Percentiles rank a stretch among this genome's conserved stretches.
Evolutionary conservation across 2,113 vertebrate genomes (phyloP).

Genomic region (Cyprinodon brontotheroides): DNA sequence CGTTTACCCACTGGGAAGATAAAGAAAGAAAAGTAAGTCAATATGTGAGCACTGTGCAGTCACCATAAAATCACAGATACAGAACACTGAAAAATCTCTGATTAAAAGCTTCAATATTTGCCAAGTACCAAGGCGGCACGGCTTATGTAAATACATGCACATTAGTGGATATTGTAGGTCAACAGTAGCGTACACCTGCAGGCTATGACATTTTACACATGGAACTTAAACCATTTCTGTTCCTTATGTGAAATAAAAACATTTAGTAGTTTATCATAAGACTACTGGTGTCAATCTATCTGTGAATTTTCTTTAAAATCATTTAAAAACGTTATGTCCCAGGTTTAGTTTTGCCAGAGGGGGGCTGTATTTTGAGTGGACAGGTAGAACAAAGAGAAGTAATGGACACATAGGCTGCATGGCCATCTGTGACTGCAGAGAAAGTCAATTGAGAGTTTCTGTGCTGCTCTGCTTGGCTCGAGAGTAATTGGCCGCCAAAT

Average conservation of each 20-base stretch:
- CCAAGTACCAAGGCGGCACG: neutral
- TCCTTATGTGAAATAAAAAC: neutral
- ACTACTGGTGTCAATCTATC: neutral
- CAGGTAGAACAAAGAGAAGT: slow-evolving; percentile 52
- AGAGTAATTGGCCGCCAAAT: slow-evolving; percentile 72
- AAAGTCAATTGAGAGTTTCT: slow-evolving; percentile 65
- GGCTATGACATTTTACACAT: neutral
- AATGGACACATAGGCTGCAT: slow-evolving; percentile 45
- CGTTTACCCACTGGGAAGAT: neutral
- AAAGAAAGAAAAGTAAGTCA: neutral
- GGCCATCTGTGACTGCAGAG: slow-evolving; percentile 52
- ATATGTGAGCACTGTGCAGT: neutral
- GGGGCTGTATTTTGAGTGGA: slow-evolving; percentile 30
- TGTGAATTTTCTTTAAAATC: slow-evolving; percentile 9
- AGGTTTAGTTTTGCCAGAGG: slow-evolving; percentile 37
- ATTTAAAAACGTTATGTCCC: neutral
- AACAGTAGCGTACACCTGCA: neutral
- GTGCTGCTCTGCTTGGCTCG: slow-evolving; percentile 64
- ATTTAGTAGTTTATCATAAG: neutral
- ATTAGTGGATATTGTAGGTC: neutral
- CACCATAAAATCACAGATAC: neutral
- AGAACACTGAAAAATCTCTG: neutral
- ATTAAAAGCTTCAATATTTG: neutral
- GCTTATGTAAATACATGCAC: neutral
- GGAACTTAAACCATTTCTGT: neutral